Evolutionary conservation across 2,113 vertebrate genomes (phyloP), one percentile per base, ranked within the genome.

Genomic region (Odocoileus virginianus): DNA sequence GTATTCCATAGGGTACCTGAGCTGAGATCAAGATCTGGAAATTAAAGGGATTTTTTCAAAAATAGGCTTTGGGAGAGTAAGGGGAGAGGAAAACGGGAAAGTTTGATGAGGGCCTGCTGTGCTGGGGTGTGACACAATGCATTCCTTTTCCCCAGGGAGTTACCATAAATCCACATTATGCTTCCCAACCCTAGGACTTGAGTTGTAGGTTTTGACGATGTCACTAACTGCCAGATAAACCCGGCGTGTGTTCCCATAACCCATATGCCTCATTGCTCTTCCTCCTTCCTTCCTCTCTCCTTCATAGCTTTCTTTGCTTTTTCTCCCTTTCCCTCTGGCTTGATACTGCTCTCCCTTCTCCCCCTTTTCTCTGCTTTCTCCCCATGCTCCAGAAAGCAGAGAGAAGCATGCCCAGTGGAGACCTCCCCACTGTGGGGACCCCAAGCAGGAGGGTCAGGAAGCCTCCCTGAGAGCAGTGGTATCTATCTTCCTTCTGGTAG

Each of bases 181-280:
- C 52, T 71, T 33, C 45, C 27, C n/a, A 4, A 30, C 15, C 19
- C 33, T 25, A 50, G 58, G 43, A 14, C 5, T 16, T 40, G 50
- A 23, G 17, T 19, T 28, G 23, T 11, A 10, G n/a, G 58, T 54
- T 89, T 81, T 55, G 47, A 54, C 8, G 6, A 28, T 7, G 8
- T 13, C 27, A 21, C n/a, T 61, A 17, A 71, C 7, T 0, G 30
- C 33, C 30, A 71, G 28, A 27, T 50, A 83, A 60, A n/a, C 21
- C 57, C 0, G 0, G 23, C 0, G 0, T 55, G 9, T 28, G 19
- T 14, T 64, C 79, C 14, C 5, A 6, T n/a, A 64, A 40, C 16
- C 25, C 25, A 5, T 23, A 36, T 28, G 27, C 74, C 47, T 67
- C 11, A 0, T 10, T 71, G 25, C 4, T 28, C 8, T 58, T 78